A percentile compares a stretch with the other conserved stretches of the same genome.
phyloP scores from a whole-genome alignment of 2,113 vertebrate genomes.

The Cyprinus carpio region DNA sequence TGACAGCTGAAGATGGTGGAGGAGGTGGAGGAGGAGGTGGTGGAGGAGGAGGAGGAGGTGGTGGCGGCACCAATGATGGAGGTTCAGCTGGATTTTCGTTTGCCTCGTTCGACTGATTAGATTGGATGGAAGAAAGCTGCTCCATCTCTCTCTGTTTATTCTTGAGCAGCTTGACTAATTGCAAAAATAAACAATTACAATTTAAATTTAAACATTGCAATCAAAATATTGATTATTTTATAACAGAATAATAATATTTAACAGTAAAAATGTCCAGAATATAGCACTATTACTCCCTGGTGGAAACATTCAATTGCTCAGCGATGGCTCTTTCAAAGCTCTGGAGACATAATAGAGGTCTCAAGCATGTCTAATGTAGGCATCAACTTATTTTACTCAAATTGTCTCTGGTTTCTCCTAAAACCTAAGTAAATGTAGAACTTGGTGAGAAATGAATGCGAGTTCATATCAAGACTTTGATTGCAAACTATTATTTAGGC shows the following conservation, averaged over 20 bases:
- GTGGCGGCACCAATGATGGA: neutral
- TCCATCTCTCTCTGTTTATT: constrained; percentile 33
- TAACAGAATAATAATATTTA: too few relatives aligned
- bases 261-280: too few relatives aligned
- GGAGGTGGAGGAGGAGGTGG: constrained; percentile 30
- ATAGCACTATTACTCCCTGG: too few relatives aligned
- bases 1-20: constrained; percentile 2
- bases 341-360: neutral
- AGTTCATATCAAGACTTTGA: neutral
- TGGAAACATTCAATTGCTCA: too few relatives aligned
- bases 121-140: neutral
- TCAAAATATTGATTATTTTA: too few relatives aligned
- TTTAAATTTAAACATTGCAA: too few relatives aligned
- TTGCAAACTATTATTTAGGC: neutral
- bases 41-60: constrained; percentile 52
- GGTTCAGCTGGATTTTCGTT: constrained; percentile 43
- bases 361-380: neutral
- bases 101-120: neutral
- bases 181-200: neutral
- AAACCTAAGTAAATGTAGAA: neutral
- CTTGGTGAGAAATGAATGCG: neutral
- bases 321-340: neutral
- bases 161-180: constrained; percentile 63
- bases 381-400: neutral
- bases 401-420: neutral